Evolutionary conservation across 1,140 invertebrate genomes (phyloP).

Genomic region (Rhagoletis zephyria): DNA sequence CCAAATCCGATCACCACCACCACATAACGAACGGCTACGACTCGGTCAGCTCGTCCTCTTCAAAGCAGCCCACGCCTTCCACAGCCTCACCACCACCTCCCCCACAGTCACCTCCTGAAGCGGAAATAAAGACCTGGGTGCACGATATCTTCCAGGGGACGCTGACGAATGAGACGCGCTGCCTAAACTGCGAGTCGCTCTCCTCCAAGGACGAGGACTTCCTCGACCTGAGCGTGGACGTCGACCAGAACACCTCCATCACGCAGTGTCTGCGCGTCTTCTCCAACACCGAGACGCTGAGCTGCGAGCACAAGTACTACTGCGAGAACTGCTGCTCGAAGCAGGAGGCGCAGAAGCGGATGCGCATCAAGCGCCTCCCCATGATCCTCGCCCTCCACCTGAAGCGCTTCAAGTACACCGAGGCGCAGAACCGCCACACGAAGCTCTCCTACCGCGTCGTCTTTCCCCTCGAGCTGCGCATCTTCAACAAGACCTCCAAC

Average conservation of each 20-base stretch:
- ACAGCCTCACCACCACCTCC: too few relatives aligned
- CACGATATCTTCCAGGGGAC: slow-evolving; percentile 99
- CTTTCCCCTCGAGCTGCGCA: slow-evolving; percentile 95
- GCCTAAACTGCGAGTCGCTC: slow-evolving; percentile 99
- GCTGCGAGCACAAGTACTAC: slow-evolving; percentile 99
- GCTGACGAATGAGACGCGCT: slow-evolving; percentile 97
- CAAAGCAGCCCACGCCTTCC: slow-evolving; percentile 81
- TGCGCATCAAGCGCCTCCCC: slow-evolving; percentile 98
- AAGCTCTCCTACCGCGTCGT: slow-evolving; percentile 99
- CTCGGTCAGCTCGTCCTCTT: slow-evolving; percentile 33
- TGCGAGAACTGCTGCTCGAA: slow-evolving; percentile 99
- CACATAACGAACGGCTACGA: slow-evolving; percentile 42
- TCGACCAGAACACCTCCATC: slow-evolving; percentile 99
- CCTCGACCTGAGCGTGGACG: slow-evolving; percentile 98
- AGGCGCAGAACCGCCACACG: slow-evolving; percentile 97
- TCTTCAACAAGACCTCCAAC: slow-evolving; percentile 99
- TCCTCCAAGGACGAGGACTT: slow-evolving; percentile 99
- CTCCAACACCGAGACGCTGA: slow-evolving; percentile 98
- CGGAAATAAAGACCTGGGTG: too few relatives aligned
- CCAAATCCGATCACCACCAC: too few relatives aligned
- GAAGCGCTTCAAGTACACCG: slow-evolving; percentile 99
- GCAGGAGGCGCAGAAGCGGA: slow-evolving; percentile 97
- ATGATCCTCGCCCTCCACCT: slow-evolving; percentile 97
- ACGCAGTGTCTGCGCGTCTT: slow-evolving; percentile 98
- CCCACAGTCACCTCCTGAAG: too few relatives aligned